phyloP scores from a whole-genome alignment of 2,113 vertebrate species.

The Fulmarus glacialis region DNA sequence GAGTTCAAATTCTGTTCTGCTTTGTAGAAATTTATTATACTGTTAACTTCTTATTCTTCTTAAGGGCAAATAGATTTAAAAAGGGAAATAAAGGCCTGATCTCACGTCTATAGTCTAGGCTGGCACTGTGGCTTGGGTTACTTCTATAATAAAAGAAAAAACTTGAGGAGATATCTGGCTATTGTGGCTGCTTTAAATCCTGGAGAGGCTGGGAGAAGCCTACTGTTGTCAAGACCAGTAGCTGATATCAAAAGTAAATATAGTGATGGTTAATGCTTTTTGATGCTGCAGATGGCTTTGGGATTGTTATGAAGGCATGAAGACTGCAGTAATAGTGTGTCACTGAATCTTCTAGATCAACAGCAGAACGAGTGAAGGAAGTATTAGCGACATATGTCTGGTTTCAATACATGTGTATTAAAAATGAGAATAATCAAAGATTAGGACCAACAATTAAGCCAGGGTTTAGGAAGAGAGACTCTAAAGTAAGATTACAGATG shows the following conservation, averaged over 20 bases:
- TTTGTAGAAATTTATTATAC: not conserved
- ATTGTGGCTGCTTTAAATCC: not conserved
- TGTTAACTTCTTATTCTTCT: not conserved
- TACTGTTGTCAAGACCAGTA: not conserved
- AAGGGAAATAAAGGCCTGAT: not conserved
- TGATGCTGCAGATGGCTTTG: not conserved
- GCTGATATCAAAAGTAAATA: not conserved
- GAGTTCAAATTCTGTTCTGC: not conserved
- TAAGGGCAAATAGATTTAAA: not conserved
- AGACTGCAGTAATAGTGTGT: not conserved
- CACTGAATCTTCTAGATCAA: not conserved
- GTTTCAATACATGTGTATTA: not conserved
- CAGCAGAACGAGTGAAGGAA: not conserved
- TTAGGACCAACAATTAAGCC: not conserved
- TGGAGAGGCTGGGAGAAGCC: not conserved
- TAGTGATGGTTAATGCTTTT: not conserved
- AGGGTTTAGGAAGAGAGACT: not conserved
- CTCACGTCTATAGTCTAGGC: not conserved
- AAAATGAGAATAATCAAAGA: not conserved
- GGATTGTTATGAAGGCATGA: not conserved
- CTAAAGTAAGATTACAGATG: not conserved
- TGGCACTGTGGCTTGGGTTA: not conserved
- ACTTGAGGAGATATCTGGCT: not conserved
- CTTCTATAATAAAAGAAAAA: not conserved
- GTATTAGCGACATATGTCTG: accelerated